These are phyloP conservation scores for Chamaea fasciata DNA, from an alignment of 2,113 vertebrate genomes.

Conservation along the genomic window DNA sequence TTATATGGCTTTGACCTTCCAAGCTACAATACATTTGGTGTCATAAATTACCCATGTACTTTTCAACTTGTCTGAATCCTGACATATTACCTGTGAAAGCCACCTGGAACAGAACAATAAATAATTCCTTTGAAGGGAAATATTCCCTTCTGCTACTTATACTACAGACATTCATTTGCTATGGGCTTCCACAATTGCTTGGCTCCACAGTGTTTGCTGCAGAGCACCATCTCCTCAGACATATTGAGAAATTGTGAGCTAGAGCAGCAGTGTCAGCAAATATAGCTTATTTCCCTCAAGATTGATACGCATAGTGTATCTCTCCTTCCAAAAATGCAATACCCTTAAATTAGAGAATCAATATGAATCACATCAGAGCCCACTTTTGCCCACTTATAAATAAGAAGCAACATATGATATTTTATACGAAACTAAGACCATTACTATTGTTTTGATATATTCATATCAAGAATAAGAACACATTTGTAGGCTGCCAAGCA, in stretches of 20 bases:
- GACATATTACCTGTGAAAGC: constrained; percentile 13
- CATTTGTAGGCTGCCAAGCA: neutral
- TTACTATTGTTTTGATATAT: neutral
- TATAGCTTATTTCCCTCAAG: neutral
- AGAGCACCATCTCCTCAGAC: neutral
- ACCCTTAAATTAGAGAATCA: neutral
- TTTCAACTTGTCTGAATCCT: neutral
- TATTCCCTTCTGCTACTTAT: neutral
- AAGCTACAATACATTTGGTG: neutral
- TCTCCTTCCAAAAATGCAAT: neutral
- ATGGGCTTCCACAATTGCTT: neutral
- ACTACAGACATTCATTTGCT: neutral
- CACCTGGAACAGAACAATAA: constrained; percentile 29
- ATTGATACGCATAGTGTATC: neutral
- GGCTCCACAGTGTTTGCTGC: neutral
- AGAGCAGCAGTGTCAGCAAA: neutral
- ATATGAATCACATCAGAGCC: neutral
- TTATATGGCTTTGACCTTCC: constrained; percentile 9
- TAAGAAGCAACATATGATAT: neutral
- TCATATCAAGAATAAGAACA: neutral
- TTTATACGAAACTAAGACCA: neutral
- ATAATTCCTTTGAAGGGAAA: neutral
- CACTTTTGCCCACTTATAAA: neutral
- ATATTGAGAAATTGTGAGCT: neutral
- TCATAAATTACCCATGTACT: neutral